Percentiles rank a stretch among this genome's conserved stretches.
Conservation (phyloP, 2,113 vertebrate genomes). For the Pachycephala philippinensis region DNA sequence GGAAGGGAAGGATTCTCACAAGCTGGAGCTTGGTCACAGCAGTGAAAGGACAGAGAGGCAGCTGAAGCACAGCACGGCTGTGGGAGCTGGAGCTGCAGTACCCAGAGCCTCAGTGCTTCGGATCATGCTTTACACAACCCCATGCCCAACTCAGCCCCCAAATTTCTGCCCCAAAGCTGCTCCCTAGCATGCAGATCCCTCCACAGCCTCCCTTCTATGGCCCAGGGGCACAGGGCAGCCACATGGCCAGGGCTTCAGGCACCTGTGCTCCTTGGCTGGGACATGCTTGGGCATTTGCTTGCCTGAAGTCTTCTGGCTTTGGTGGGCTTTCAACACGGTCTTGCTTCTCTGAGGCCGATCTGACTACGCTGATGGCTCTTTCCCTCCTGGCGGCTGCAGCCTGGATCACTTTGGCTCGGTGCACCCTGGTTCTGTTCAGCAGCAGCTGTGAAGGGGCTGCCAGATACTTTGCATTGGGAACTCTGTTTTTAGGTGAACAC, state of each 20-base stretch:
- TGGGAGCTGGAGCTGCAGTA: neutral
- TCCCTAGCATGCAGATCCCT: neutral
- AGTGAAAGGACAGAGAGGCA: neutral
- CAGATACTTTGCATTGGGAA: constrained; percentile 12
- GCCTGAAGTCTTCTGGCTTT: neutral
- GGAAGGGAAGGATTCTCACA: neutral
- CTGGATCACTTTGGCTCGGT: neutral
- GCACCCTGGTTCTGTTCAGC: neutral
- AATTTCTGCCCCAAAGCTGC: neutral
- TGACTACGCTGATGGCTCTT: neutral
- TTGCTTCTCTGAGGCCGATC: neutral
- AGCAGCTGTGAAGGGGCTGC: constrained; percentile 21
- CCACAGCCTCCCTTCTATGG: neutral
- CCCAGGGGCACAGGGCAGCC: fast-evolving
- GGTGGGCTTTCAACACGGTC: neutral
- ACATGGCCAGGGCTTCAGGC: fast-evolving
- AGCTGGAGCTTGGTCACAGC: neutral
- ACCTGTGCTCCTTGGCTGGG: fast-evolving
- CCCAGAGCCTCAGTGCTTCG: neutral
- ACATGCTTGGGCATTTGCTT: neutral
- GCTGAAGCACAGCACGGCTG: neutral
- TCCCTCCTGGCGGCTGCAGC: neutral
- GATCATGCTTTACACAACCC: fast-evolving
- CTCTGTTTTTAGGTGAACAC: constrained; percentile 29
- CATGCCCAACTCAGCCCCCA: fast-evolving